Evolutionary conservation across 2,797 vertebrate genomes (phyloP).

Genomic region (Enteromius argenteus): DNA sequence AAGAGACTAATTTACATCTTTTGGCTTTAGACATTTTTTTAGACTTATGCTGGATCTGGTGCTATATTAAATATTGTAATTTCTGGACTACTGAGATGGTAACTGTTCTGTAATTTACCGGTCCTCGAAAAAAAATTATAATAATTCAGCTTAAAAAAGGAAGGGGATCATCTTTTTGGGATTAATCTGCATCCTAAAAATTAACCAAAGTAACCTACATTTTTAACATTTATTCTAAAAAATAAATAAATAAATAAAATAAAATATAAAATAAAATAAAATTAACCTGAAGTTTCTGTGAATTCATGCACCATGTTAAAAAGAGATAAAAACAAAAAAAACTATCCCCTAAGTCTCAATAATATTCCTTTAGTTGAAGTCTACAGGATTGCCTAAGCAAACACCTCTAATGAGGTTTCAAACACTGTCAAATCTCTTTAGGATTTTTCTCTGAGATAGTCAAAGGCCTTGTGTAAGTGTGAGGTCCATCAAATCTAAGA

Average conservation of each 20-base stretch:
- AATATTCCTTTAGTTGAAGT: background rate
- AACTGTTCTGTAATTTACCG: background rate
- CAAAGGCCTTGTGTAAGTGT: slow-evolving; percentile 48
- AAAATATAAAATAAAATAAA: background rate
- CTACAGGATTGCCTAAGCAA: background rate
- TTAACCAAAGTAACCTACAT: background rate
- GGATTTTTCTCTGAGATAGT: slow-evolving; percentile 24
- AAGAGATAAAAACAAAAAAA: background rate
- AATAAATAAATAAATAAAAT: background rate
- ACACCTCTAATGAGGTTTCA: background rate
- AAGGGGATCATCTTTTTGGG: slow-evolving; percentile 58
- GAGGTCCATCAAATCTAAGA: slow-evolving; percentile 82
- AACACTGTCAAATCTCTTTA: slow-evolving; percentile 69
- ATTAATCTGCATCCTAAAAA: background rate
- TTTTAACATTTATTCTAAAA: background rate
- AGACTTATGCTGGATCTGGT: background rate
- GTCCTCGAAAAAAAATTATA: no score
- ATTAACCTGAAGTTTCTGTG: background rate
- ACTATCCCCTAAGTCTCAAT: background rate
- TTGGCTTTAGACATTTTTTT: background rate
- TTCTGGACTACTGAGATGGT: background rate
- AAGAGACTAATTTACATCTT: background rate
- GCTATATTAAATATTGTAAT: background rate
- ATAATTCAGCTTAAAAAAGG: slow-evolving; percentile 56
- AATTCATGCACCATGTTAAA: background rate